Conservation (phyloP, 1,140 invertebrate genomes). For the Calycopis cecrops region DNA sequence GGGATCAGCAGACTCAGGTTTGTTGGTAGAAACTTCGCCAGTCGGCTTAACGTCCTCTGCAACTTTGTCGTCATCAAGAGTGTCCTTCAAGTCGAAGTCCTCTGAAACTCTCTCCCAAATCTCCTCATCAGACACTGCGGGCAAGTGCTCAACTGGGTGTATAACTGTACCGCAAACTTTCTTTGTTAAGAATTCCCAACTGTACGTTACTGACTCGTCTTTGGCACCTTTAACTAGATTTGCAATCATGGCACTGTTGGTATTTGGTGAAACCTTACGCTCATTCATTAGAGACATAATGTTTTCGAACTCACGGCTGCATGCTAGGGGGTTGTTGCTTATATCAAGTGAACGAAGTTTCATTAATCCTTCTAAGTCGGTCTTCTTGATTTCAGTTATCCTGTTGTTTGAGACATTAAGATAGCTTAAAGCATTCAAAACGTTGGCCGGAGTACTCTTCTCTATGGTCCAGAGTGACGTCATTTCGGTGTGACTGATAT, state of each 20-base stretch:
- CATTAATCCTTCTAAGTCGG: constrained; percentile 76
- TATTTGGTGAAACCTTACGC: constrained; percentile 65
- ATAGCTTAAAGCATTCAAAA: constrained; percentile 71
- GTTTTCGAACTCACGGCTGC: constrained; percentile 76
- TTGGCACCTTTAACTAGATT: constrained; percentile 65
- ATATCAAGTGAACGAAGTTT: constrained; percentile 79
- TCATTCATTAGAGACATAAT: constrained; percentile 76
- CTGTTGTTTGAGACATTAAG: constrained; percentile 77
- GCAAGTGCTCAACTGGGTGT: constrained; percentile 49
- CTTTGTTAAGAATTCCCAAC: constrained; percentile 63
- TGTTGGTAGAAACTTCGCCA: constrained; percentile 26
- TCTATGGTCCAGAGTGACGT: constrained; percentile 78
- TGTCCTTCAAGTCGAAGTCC: constrained; percentile 60
- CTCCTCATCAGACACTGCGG: constrained; percentile 63
- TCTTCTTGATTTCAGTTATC: constrained; percentile 73
- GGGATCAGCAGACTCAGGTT: constrained; percentile 34
- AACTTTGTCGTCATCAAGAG: constrained; percentile 60
- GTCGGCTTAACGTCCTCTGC: constrained; percentile 46
- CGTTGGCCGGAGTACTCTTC: constrained; percentile 50
- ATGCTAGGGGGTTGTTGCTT: constrained; percentile 79
- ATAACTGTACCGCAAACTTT: constrained; percentile 55
- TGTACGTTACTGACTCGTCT: constrained; percentile 48
- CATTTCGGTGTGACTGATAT: constrained; percentile 80
- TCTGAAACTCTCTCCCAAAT: constrained; percentile 70
- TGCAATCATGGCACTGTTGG: constrained; percentile 56